Conservation (phyloP, 1,140 invertebrate genomes). For the Calycopis cecrops region DNA sequence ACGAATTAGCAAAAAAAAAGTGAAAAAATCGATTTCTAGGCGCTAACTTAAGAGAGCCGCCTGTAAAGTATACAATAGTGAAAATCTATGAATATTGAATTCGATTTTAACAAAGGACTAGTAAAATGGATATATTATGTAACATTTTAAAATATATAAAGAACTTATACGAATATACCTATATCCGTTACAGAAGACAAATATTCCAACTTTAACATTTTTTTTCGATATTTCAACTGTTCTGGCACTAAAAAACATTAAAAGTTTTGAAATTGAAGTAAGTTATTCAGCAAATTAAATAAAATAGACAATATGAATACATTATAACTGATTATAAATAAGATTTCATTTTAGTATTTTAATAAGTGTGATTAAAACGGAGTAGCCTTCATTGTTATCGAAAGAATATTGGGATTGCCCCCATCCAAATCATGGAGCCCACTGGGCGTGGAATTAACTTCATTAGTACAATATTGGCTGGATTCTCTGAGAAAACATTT, state of each 20-base stretch:
- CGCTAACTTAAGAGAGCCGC: too few species aligned
- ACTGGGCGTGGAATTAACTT: slow-evolving; percentile 41
- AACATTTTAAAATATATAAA: slow-evolving; percentile 37
- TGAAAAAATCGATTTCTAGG: too few species aligned
- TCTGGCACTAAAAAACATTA: slow-evolving; percentile 45
- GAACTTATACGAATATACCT: slow-evolving; percentile 43
- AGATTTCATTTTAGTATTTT: slow-evolving; percentile 48
- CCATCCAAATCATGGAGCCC: slow-evolving; percentile 48
- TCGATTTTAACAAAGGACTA: background rate
- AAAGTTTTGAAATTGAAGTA: slow-evolving; percentile 55
- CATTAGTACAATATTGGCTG: slow-evolving; percentile 47
- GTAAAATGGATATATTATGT: slow-evolving; percentile 42
- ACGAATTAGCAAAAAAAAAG: too few species aligned
- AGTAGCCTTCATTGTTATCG: slow-evolving; percentile 36
- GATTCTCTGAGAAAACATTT: slow-evolving; percentile 44
- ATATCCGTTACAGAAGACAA: slow-evolving; percentile 33
- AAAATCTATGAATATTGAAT: slow-evolving; percentile 6
- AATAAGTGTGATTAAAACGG: slow-evolving; percentile 48
- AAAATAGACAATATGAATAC: background rate
- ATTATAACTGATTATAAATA: background rate
- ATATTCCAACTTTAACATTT: slow-evolving; percentile 34
- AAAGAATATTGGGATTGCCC: slow-evolving; percentile 36
- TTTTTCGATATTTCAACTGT: slow-evolving; percentile 51
- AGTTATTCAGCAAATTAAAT: slow-evolving; percentile 14
- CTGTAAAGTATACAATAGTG: too few species aligned